Percentiles rank a stretch among this genome's conserved stretches.
Conservation (phyloP, 2,113 vertebrate species). For the Lampris megalopsis region DNA sequence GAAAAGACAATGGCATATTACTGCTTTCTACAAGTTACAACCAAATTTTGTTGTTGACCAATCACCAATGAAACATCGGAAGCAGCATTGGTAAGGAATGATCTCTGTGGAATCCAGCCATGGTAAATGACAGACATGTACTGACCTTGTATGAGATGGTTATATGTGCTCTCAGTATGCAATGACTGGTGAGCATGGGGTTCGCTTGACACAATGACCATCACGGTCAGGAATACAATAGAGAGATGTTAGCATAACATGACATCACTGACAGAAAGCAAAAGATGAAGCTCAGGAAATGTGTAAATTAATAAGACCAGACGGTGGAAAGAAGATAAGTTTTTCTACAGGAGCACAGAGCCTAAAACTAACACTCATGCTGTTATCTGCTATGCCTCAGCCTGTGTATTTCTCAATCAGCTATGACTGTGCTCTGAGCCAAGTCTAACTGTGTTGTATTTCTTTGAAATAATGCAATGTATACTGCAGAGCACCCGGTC, state of each 20-base stretch:
- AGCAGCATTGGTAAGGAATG: no score
- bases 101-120: no score
- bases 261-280: constrained; percentile 34
- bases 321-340: constrained; percentile 56
- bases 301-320: constrained; percentile 53
- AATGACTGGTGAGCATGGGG: neutral
- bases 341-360: constrained; percentile 12
- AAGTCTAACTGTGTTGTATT: neutral
- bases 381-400: constrained; percentile 37
- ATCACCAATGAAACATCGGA: no score
- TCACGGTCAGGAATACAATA: neutral
- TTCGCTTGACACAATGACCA: neutral
- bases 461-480: neutral
- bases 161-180: no score
- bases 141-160: no score
- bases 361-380: neutral
- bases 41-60: no score
- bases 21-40: no score
- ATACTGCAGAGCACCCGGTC: no score
- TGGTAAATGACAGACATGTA: no score
- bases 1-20: no score
- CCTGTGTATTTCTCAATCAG: neutral
- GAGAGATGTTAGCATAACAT: constrained; percentile 23
- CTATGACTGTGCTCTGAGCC: neutral
- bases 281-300: constrained; percentile 69